Base-by-base conservation (phyloP, 2,797 vertebrate genomes). In the Propithecus perrieri region DNA sequence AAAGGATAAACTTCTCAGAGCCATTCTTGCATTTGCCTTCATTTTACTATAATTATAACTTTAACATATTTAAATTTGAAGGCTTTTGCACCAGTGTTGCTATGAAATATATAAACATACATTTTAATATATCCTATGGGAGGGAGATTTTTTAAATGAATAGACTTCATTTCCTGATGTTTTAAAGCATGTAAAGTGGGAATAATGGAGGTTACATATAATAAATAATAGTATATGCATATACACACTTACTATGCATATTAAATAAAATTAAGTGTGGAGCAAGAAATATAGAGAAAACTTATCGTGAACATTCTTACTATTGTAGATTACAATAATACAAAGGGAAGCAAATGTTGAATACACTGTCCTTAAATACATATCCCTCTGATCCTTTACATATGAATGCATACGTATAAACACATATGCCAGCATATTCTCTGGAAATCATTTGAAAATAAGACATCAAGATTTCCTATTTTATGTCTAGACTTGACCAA, bases 11-110 rank as follows among this genome's bases (percentile, higher is more conserved):
- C 85, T 96, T 84, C 92, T 98, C 92, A 97, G 89, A 98, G 89
- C 75, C 30, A 95, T 69, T 97, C 90, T 97, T 96, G 81, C 88
- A 13, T 98, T 97, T 95, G 93, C 79, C 81, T 97, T 98, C 97
- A 96, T 93, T 98, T 97, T 96, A 55, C 92, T 97, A 91, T 98
- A 97, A 98, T 98, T 98, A 98, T 95, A 98, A 96, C 67, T 97
- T 93, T 81, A 96, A 97, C 80, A 97, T 92, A 97, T 97, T 98
- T 95, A 98, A 95, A 97, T 98, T 98, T 97, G 94, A 95, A 98
- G 90, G 94, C 61, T 67, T 87, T 69, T 53, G 53, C 7, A 87
- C 75, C 97, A 98, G 78, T 50, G 26, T 35, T 79, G 33, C 71
- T 96, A 80, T 74, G 24, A 87, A 30, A 53, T 97, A 97, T 96